Percentiles rank a stretch among this genome's conserved stretches.
phyloP scores from a whole-genome alignment of 2,113 vertebrate species.

The Cervus canadensis region DNA sequence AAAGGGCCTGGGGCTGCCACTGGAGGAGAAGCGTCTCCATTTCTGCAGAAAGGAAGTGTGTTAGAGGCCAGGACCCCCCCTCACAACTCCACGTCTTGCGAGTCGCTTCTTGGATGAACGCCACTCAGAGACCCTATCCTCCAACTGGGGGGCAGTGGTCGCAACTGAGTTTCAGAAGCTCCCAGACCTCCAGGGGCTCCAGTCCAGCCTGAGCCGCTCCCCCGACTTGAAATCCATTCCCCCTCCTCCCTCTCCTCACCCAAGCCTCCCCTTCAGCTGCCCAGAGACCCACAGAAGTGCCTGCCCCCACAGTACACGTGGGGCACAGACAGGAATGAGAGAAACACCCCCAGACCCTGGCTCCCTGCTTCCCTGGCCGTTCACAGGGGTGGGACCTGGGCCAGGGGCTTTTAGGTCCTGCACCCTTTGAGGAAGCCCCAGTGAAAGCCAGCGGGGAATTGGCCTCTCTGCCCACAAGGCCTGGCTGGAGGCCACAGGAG shows the following conservation, averaged over 20 bases:
- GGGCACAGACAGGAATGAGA: neutral
- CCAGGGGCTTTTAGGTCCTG: neutral
- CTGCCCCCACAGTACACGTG: neutral
- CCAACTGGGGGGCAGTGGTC: neutral
- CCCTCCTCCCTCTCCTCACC: neutral
- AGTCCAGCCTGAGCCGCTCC: neutral
- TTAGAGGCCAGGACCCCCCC: neutral
- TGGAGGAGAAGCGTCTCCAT: neutral
- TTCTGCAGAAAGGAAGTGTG: neutral
- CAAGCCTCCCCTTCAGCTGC: neutral
- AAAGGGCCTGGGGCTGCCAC: neutral
- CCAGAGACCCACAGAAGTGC: constrained; percentile 10
- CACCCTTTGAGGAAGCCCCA: neutral
- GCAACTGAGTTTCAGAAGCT: neutral
- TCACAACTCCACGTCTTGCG: neutral
- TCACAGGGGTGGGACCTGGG: neutral
- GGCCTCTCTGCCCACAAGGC: neutral
- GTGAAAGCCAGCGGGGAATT: neutral
- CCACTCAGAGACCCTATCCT: neutral
- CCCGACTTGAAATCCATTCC: fast-evolving
- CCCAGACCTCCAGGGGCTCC: neutral
- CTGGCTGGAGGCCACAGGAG: neutral
- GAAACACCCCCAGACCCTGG: too few species aligned
- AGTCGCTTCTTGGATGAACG: neutral
- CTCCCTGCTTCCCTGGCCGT: neutral